Evolutionary conservation across 1,140 invertebrate genomes (phyloP), one percentile per base, ranked within the genome.

Genomic region (Heterodera schachtii): DNA sequence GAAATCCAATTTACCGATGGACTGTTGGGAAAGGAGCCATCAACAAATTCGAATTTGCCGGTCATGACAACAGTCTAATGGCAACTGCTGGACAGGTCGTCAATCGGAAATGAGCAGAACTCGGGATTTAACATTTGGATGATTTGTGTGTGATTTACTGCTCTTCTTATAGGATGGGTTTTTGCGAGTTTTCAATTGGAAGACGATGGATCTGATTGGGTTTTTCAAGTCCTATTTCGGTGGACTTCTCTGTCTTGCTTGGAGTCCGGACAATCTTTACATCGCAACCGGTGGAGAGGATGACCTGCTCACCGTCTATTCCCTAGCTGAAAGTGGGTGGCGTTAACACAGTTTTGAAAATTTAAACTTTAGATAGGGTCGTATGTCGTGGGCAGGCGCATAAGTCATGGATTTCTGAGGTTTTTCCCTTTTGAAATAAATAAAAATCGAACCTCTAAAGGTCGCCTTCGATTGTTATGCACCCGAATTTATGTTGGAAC

Each of bases 221-320:
- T 92, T 94, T 73, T 90, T 90, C 88, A 84, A 84, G 46, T 90
- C 89, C 6, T 89, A 98, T 90, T 99, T 99, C 91, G 97, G 97
- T 75, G 97, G 97, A 44, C 94, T 94, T 16, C 85, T 93, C 13
- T 98, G 97, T 90, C 95, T 98, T 19, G 95, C 95, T 89, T 99
- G 98, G 98, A 97, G 96, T 21, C 84, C 85, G 13, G 85, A 86
- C 77, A 11, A 47, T 13, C 76, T 75, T 7, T 75, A 82, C 6
- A 86, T 86, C 69, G 85, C 83, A 43, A 86, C 86, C 3, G 85
- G 97, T 5, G 98, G 98, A 43, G 97, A 99, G 91, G 98, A 99
- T 92, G 97, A 99, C 91, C 92, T 99, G 64, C 94, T 99, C 7
- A 98, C 97, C 9, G 94, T 99, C n/a, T 99, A 95, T 94, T 96